Evolutionary conservation across 2,113 vertebrate genomes (phyloP), one percentile per base, ranked within the genome.

Genomic region (Corvus hawaiiensis): DNA sequence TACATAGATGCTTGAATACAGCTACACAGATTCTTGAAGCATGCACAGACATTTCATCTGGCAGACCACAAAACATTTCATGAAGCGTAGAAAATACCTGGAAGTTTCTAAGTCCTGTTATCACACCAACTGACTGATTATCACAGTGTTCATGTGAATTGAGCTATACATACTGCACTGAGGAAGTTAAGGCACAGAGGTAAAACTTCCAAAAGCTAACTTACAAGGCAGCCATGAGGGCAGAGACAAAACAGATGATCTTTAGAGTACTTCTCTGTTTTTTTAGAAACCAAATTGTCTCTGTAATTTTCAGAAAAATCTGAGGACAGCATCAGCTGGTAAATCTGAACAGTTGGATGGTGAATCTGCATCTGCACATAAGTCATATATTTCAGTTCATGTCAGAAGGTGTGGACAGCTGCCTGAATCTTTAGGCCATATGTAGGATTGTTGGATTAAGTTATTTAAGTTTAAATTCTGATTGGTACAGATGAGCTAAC

Each of bases 141-240:
- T 62, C 41, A 28, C 24, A 27, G 15, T 16, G 39, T 28, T 84
- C 22, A 4, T 23, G 33, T 81, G 77, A 85, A 79, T 59, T 76
- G 61, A 54, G 28, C 37, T 78, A 3, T 39, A 35, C 30, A 72
- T 88, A 19, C 0, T 68, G 48, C 61, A 33, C 5, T 3, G 19
- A 49, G 58, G 35, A 71, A 64, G 11, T 52, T 63, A 54, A 46
- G 13, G 33, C 30, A 63, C 62, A 72, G 32, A 72, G 28, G 55
- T 69, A 26, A 61, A 68, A 61, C 46, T 84, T 64, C 33, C 39
- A 52, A 51, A 51, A 91, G 51, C 18, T 81, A 14, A 13, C 2
- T 73, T 72, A 14, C 0, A 2, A 67, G 64, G 26, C 39, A 71
- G n/a, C 48, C 39, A 30, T 0, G 1, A 12, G 13, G 20, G 24